Conservation (phyloP, 1,140 invertebrate genomes). For the Hycleus cichorii region DNA sequence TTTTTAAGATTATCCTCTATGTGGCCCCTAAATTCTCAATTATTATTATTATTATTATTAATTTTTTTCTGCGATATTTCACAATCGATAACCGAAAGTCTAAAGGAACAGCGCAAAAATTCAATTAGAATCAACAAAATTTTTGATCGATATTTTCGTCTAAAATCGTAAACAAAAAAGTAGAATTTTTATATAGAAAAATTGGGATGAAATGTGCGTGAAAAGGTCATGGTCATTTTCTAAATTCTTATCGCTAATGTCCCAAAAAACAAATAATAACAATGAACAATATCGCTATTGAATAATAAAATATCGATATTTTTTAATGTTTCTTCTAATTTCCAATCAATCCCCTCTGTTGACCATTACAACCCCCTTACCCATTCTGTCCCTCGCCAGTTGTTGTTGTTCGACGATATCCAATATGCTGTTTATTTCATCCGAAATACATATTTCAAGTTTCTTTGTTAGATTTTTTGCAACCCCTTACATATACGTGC, state of each 20-base stretch:
- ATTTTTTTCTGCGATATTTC: too few species aligned
- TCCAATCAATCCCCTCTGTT: too few species aligned
- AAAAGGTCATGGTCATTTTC: conserved; percentile 8
- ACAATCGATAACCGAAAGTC: too few species aligned
- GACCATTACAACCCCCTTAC: too few species aligned
- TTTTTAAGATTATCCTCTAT: too few species aligned
- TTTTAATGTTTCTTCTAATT: not conserved
- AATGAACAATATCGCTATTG: conserved; percentile 3
- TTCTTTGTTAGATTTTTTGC: conserved; percentile 16
- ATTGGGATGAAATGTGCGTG: conserved; percentile 4
- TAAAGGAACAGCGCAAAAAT: too few species aligned
- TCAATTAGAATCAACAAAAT: too few species aligned
- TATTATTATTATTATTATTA: too few species aligned
- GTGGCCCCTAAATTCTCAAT: too few species aligned
- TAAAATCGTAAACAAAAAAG: conserved; percentile 5
- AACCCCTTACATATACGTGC: conserved; percentile 10
- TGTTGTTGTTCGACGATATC: not conserved
- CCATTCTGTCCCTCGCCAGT: too few species aligned
- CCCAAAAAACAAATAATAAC: conserved; percentile 3
- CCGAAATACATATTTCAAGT: conserved; percentile 15
- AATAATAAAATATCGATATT: not conserved
- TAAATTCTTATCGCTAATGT: conserved; percentile 1
- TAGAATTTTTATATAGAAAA: conserved; percentile 20
- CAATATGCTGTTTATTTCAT: conserved; percentile 11
- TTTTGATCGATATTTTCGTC: too few species aligned